A percentile compares a stretch with the other conserved stretches of the same genome.
Evolutionary conservation across 1,140 invertebrate genomes (phyloP).

Genomic region (Lysiphlebus fabarum): DNA sequence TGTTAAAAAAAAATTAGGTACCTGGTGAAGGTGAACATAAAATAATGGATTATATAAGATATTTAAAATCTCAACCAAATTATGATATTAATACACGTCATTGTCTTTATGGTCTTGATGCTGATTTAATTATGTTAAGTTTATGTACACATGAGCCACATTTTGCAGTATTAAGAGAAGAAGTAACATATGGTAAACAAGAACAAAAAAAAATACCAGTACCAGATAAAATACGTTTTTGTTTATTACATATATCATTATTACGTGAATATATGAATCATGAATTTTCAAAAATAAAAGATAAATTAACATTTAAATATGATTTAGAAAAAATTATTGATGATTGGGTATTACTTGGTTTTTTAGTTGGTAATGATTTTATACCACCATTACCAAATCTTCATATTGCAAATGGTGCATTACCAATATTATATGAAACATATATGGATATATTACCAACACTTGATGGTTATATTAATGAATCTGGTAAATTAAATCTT

Average conservation of each 20-base stretch:
- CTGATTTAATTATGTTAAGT: conserved; percentile 93
- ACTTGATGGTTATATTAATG: conserved; percentile 93
- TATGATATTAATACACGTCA: conserved; percentile 89
- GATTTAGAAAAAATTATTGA: conserved; percentile 78
- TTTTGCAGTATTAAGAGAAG: conserved; percentile 87
- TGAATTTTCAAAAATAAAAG: conserved; percentile 81
- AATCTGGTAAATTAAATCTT: conserved; percentile 81
- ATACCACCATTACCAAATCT: conserved; percentile 91
- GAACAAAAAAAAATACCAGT: conserved; percentile 59
- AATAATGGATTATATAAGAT: conserved; percentile 96
- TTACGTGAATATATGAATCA: conserved; percentile 89
- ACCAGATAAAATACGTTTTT: conserved; percentile 90
- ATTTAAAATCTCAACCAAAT: conserved; percentile 73
- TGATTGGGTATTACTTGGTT: conserved; percentile 88
- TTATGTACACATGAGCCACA: conserved; percentile 92
- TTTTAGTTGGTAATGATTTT: conserved; percentile 95
- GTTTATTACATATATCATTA: conserved; percentile 85
- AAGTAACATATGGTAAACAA: conserved; percentile 75
- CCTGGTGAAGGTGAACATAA: conserved; percentile 98
- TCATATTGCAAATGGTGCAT: conserved; percentile 86
- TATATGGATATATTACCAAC: conserved; percentile 85
- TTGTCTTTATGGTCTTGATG: conserved; percentile 93
- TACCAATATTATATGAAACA: conserved; percentile 80
- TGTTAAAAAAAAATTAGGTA: conserved; percentile 51
- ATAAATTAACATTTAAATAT: conserved; percentile 64